Evolutionary conservation across 2,113 vertebrate genomes (phyloP).

Genomic region (Istiophorus platypterus): DNA sequence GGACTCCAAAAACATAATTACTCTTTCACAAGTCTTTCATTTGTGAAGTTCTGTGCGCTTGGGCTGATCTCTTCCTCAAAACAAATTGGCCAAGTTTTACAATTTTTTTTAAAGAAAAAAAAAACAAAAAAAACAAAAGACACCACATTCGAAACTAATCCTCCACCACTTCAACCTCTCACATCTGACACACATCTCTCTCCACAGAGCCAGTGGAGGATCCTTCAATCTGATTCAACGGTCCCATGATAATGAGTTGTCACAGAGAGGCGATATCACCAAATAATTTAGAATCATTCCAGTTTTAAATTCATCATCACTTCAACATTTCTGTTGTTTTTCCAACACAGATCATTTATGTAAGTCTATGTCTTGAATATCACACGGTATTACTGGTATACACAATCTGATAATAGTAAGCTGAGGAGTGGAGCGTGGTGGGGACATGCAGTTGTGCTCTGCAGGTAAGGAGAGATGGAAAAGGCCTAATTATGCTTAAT

Average conservation of each 20-base stretch:
- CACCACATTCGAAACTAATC: neutral
- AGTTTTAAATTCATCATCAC: slow-evolving; percentile 8
- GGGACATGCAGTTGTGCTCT: slow-evolving; percentile 1
- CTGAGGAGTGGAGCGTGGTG: neutral
- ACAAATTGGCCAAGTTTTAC: neutral
- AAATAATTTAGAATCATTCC: slow-evolving; percentile 26
- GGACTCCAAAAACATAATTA: neutral
- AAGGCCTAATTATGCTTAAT: slow-evolving; percentile 34
- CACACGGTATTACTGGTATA: neutral
- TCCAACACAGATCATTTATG: neutral
- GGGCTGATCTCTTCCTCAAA: neutral
- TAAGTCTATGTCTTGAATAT: neutral
- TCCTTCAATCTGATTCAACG: slow-evolving; percentile 27
- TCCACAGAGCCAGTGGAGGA: slow-evolving; percentile 12
- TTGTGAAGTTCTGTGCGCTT: neutral
- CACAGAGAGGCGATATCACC: slow-evolving; percentile 15
- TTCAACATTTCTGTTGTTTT: neutral
- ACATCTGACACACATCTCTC: slow-evolving; percentile 11
- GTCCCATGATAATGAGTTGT: slow-evolving; percentile 14
- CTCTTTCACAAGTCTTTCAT: no score
- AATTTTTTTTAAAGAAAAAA: no score
- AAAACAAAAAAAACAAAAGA: no score
- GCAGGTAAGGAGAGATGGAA: slow-evolving; percentile 14
- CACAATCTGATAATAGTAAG: neutral
- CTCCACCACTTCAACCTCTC: slow-evolving; percentile 33